These are phyloP conservation scores for Paralvinella palmiformis DNA, from an alignment of 1,140 invertebrate genomes.

Conservation along the genomic window DNA sequence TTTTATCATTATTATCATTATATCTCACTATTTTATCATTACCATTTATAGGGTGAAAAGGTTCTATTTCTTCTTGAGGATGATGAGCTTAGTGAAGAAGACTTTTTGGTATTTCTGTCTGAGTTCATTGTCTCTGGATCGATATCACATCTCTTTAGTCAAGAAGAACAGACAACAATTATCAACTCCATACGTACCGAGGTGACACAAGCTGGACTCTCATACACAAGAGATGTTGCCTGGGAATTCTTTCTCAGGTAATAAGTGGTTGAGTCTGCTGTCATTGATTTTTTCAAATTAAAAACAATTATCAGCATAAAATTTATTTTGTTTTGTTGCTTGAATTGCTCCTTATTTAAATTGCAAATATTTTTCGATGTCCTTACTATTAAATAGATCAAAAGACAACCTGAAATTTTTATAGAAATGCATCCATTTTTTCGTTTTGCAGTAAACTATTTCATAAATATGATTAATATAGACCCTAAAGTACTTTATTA, in stretches of 20 bases:
- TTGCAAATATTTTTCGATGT: no score
- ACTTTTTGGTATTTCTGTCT: slow-evolving; percentile 44
- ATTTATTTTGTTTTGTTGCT: no score
- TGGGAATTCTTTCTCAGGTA: slow-evolving; percentile 50
- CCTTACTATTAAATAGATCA: no score
- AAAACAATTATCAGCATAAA: no score
- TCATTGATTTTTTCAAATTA: no score
- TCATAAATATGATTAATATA: no score
- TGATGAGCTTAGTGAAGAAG: slow-evolving; percentile 44
- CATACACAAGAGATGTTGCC: slow-evolving; percentile 47
- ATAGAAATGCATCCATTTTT: no score
- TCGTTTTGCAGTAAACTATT: no score
- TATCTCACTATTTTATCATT: background rate
- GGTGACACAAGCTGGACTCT: slow-evolving; percentile 46
- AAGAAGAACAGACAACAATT: slow-evolving; percentile 49
- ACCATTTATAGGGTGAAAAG: slow-evolving; percentile 44
- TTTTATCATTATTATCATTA: background rate
- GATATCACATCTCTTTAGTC: slow-evolving; percentile 46
- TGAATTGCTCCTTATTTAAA: no score
- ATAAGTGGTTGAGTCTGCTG: no score
- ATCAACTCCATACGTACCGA: slow-evolving; percentile 51
- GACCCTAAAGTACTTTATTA: no score
- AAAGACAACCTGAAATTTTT: no score
- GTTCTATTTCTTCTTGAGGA: slow-evolving; percentile 44
- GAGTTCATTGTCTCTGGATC: slow-evolving; percentile 47